Percentiles rank a stretch among this genome's conserved stretches.
phyloP scores from a whole-genome alignment of 2,888 invertebrate genomes.

The Empis stercorea region DNA sequence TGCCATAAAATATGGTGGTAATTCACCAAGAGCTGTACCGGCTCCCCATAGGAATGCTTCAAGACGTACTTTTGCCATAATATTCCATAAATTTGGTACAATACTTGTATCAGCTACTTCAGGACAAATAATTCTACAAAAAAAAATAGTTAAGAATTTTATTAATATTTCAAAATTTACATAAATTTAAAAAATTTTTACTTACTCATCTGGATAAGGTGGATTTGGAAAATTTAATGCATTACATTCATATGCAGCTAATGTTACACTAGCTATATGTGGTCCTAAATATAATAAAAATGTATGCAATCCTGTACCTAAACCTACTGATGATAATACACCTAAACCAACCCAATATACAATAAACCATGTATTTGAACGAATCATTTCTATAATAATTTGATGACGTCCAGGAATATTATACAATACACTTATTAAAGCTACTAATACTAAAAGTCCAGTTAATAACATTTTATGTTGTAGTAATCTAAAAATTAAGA shows the following conservation, averaged over 20 bases:
- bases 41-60: slow-evolving; percentile 98
- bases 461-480: slow-evolving; percentile 29
- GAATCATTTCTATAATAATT: slow-evolving; percentile 28
- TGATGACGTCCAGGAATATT: slow-evolving; percentile 35
- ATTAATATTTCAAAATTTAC: too few species aligned
- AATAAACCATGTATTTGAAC: slow-evolving; percentile 35
- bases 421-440: slow-evolving; percentile 29
- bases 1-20: slow-evolving; percentile 99
- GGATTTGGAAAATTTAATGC: slow-evolving; percentile 91
- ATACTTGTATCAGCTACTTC: slow-evolving; percentile 46
- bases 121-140: slow-evolving; percentile 80
- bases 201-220: slow-evolving; percentile 94
- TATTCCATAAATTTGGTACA: slow-evolving; percentile 74
- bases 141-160: too few species aligned
- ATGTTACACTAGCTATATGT: slow-evolving; percentile 94
- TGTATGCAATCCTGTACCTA: slow-evolving; percentile 97
- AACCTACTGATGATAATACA: slow-evolving; percentile 90
- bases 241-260: slow-evolving; percentile 96
- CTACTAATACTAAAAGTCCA: slow-evolving; percentile 29
- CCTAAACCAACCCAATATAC: slow-evolving; percentile 89
- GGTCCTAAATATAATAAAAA: slow-evolving; percentile 98
- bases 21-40: slow-evolving; percentile 95
- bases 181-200: slow-evolving; percentile 13
- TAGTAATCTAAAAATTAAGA: slow-evolving; percentile 26
- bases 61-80: slow-evolving; percentile 87